Conservation (phyloP, 2,113 vertebrate genomes). For the Paramisgurnus dabryanus region DNA sequence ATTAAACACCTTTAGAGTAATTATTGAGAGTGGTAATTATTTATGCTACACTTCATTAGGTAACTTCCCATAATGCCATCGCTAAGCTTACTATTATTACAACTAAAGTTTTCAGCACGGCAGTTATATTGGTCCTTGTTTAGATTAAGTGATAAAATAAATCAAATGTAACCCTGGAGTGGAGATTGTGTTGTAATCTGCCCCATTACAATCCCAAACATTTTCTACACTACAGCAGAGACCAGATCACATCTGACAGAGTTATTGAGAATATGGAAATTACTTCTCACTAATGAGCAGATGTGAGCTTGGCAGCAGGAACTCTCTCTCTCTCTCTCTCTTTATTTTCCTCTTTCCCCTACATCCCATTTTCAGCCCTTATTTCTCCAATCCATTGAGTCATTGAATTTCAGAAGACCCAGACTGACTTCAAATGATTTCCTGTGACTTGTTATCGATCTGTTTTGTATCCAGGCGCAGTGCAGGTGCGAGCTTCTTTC, state of each 20-base stretch:
- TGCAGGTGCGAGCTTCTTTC: neutral
- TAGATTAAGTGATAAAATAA: conserved; percentile 46
- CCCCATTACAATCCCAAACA: conserved; percentile 52
- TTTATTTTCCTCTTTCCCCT: conserved; percentile 9
- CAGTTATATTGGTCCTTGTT: conserved; percentile 26
- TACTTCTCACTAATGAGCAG: conserved; percentile 59
- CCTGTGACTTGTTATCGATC: conserved; percentile 50
- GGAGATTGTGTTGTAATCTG: conserved; percentile 48
- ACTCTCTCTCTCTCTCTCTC: conserved; percentile 17
- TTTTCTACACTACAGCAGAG: conserved; percentile 26
- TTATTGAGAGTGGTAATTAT: conserved; percentile 57
- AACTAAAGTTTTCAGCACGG: conserved; percentile 7
- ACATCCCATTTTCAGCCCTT: neutral
- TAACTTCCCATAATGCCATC: conserved; percentile 44
- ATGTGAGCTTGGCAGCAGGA: conserved; percentile 55
- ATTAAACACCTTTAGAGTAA: conserved; percentile 52
- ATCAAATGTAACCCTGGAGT: conserved; percentile 34
- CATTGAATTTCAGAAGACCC: conserved; percentile 50
- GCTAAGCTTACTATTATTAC: conserved; percentile 51
- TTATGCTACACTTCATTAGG: conserved; percentile 55
- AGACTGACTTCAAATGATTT: conserved; percentile 54
- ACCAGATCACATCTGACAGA: conserved; percentile 57
- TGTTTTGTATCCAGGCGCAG: conserved; percentile 48
- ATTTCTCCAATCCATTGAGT: conserved; percentile 40
- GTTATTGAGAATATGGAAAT: conserved; percentile 63